Evolutionary conservation across 1,140 invertebrate species (phyloP).

Genomic region (Zophobas morio): DNA sequence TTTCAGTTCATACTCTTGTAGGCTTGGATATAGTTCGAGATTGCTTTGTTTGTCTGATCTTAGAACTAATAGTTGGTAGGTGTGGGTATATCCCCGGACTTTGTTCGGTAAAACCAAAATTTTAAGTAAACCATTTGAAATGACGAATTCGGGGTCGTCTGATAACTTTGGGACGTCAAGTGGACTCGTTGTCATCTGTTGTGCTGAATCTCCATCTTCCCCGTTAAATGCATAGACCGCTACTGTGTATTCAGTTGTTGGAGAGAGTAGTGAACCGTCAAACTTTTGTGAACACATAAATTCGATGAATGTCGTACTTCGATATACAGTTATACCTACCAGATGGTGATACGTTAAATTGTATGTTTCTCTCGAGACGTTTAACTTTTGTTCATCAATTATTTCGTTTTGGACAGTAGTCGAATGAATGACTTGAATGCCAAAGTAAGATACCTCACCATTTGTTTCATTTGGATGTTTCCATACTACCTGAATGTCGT

Average conservation of each 20-base stretch:
- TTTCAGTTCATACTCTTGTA: too few species aligned
- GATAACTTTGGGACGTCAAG: too few species aligned
- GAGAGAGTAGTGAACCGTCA: neutral
- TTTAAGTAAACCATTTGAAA: too few species aligned
- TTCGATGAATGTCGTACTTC: neutral
- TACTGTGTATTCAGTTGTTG: neutral
- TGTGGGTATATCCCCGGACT: too few species aligned
- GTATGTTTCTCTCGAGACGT: neutral
- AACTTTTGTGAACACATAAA: neutral
- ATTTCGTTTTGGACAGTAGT: too few species aligned
- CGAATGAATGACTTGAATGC: neutral
- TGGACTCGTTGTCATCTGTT: too few species aligned
- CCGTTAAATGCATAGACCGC: neutral
- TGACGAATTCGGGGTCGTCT: too few species aligned
- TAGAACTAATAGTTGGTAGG: too few species aligned
- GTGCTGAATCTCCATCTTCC: neutral
- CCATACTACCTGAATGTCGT: conserved; percentile 43
- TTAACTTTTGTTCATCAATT: neutral
- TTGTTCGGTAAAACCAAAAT: too few species aligned
- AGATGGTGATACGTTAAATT: neutral
- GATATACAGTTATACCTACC: neutral
- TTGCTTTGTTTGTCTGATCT: too few species aligned
- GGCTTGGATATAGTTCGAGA: too few species aligned
- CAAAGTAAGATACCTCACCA: conserved; percentile 26
- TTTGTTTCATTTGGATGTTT: conserved; percentile 50